These are phyloP conservation scores for Drosophila bunnanda DNA, from an alignment of 2,888 invertebrate genomes.

Conservation along the genomic window DNA sequence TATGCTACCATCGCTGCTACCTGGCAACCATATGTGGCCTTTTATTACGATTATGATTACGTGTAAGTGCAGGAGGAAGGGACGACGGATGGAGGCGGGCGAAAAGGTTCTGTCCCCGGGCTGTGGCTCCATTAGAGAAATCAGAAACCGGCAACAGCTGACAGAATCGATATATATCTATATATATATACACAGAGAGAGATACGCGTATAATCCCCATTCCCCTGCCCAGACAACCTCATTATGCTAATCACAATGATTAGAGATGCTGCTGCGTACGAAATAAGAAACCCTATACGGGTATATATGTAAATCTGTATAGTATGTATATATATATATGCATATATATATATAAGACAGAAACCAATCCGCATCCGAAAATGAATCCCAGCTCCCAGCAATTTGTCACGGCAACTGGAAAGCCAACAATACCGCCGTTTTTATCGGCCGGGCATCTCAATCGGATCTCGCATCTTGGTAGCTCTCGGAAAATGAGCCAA, in stretches of 20 bases:
- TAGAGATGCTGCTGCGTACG: constrained; percentile 45
- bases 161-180: constrained; percentile 46
- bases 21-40: constrained; percentile 70
- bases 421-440: constrained; percentile 31
- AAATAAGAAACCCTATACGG: constrained; percentile 7
- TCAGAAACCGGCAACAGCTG: constrained; percentile 48
- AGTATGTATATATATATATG: neutral
- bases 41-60: constrained; percentile 73
- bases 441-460: constrained; percentile 53
- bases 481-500: constrained; percentile 13
- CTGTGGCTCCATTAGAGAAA: constrained; percentile 44
- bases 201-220: constrained; percentile 1
- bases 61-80: constrained; percentile 63
- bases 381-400: constrained; percentile 40
- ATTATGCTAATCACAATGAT: constrained; percentile 79
- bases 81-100: neutral
- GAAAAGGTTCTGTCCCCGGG: constrained; percentile 29
- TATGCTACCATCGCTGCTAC: constrained; percentile 32
- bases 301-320: neutral
- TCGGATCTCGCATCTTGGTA: constrained; percentile 56
- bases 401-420: constrained; percentile 69
- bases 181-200: neutral
- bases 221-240: constrained; percentile 42
- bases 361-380: constrained; percentile 26
- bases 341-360: constrained; percentile 13